Percentiles rank a stretch among this genome's conserved stretches.
Conservation (phyloP, 2,797 vertebrate genomes). For the Channallabes apus region DNA sequence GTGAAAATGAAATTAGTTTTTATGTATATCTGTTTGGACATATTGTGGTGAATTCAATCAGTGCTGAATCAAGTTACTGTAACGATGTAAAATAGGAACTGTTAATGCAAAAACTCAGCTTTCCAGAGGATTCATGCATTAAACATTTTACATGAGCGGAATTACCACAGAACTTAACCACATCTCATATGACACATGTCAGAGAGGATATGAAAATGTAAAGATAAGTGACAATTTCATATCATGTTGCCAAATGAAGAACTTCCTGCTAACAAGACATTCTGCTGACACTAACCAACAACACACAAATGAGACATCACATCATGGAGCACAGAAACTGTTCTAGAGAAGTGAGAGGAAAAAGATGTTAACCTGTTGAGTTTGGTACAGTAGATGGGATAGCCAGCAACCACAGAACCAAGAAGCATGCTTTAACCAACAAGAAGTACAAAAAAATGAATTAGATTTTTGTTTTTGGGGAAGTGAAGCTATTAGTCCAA, state of each 20-base stretch:
- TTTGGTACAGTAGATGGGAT: background rate
- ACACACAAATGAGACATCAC: background rate
- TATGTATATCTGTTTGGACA: background rate
- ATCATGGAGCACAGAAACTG: background rate
- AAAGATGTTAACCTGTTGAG: background rate
- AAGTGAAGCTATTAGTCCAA: background rate
- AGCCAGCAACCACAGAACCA: background rate
- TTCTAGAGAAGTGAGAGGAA: conserved; percentile 6
- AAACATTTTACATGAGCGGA: background rate
- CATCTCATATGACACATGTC: background rate
- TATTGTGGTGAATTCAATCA: background rate
- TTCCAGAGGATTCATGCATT: background rate
- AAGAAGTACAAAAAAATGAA: background rate
- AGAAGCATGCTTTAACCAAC: background rate
- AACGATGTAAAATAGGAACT: background rate
- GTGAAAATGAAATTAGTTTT: background rate
- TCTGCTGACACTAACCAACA: background rate
- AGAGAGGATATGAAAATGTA: conserved; percentile 31
- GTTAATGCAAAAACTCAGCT: background rate
- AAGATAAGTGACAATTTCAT: conserved; percentile 27
- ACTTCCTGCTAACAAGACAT: background rate
- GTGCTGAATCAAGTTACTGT: background rate
- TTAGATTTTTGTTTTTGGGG: background rate
- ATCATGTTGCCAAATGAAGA: background rate
- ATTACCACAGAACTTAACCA: conserved; percentile 10